Evolutionary conservation across 2,888 invertebrate species (phyloP), one percentile per base, ranked within the genome.

Genomic region (Adelognathus sp.): DNA sequence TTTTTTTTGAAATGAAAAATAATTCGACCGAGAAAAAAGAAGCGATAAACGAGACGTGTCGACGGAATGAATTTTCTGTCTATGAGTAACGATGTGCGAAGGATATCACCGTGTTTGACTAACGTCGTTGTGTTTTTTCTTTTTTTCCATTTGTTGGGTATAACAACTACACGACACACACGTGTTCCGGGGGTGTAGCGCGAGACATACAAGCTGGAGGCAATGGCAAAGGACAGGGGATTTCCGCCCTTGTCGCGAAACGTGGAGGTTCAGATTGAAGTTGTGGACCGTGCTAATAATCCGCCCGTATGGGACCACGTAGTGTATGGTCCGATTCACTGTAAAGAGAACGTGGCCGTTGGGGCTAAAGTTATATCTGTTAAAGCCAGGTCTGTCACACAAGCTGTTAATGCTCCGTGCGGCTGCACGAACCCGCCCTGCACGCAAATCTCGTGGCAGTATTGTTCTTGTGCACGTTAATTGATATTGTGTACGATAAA

Each of bases 191-290:
- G 78, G 92, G 46, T 92, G 92, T 95, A 98, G 98, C 97, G 98
- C 94, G 98, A 98, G 95, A 97, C 97, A 92, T 98, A 98, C 96
- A 97, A 97, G 95, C 95, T 98, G 95, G 97, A 97, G 95, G 98
- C 98, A 93, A 97, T 97, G 95, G 98, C 98, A 93, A 96, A 97
- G 95, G 99, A 99, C 94, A 97, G 97, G 94, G 98, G 98, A 92
- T 96, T 95, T 93, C 97, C 97, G 92, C 96, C 97, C 93, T 95
- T 98, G 93, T 97, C 97, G 93, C 95, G 98, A 94, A 96, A 97
- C 92, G 98, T 98, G 94, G 98, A 97, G 94, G 98, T 99, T 93
- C 97, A 98, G 94, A 98, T 99, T 94, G 98, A 98, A 94, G 98
- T 98, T 94, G 98, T 98, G 94, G 98, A 97, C 94, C 96, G 97